Evolutionary conservation across 2,113 vertebrate genomes (phyloP).

Genomic region (Murina feae): DNA sequence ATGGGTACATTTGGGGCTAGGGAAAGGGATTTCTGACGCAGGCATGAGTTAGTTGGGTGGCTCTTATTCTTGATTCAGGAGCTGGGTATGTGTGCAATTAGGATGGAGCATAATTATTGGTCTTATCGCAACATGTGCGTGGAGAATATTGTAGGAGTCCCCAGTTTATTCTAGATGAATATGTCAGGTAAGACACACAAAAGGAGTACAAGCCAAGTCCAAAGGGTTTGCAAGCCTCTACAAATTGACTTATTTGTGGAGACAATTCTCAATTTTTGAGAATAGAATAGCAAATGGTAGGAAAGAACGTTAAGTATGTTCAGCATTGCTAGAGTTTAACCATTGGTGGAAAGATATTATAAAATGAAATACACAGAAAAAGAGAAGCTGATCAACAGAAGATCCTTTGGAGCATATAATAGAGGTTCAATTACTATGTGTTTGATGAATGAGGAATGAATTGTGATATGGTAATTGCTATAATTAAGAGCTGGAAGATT

Average conservation of each 20-base stretch:
- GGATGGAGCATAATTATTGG: not conserved
- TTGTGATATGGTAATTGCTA: not conserved
- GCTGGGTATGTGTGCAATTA: not conserved
- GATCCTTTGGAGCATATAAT: not conserved
- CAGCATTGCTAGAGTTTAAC: not conserved
- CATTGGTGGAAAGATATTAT: not conserved
- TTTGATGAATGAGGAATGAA: not conserved
- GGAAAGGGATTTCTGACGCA: not conserved
- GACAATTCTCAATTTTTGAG: not conserved
- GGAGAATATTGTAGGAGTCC: not conserved
- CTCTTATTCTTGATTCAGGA: not conserved
- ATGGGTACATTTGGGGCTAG: not conserved
- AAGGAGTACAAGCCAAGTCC: not conserved
- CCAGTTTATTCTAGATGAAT: not conserved
- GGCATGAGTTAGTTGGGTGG: not conserved
- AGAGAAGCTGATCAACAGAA: not conserved
- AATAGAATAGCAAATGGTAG: not conserved
- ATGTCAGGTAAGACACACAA: not conserved
- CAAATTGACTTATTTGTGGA: not conserved
- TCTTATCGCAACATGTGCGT: not conserved
- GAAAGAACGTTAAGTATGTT: not conserved
- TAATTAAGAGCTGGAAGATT: not conserved
- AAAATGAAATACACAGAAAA: not conserved
- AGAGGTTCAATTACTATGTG: not conserved
- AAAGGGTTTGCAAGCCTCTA: not conserved